phyloP scores from a whole-genome alignment of 2,797 vertebrate species.

The Oreonectes daqikongensis region DNA sequence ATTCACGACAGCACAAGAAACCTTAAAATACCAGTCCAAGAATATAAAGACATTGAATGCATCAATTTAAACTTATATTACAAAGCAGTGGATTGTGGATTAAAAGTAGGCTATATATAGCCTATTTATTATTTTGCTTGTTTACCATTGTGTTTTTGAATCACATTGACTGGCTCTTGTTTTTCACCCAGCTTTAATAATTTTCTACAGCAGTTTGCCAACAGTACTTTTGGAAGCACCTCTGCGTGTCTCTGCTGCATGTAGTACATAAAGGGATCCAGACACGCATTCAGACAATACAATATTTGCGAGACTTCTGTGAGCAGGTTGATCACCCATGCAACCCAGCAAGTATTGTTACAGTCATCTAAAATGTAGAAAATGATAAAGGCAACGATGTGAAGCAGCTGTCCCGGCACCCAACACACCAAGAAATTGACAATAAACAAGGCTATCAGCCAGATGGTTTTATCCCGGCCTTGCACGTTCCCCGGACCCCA shows the following conservation, averaged over 20 bases:
- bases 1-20: not conserved
- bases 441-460: conserved; percentile 56
- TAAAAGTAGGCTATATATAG: not conserved
- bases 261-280: conserved; percentile 59
- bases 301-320: conserved; percentile 53
- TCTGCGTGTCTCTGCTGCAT: conserved; percentile 39
- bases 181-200: conserved; percentile 17
- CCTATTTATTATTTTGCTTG: not conserved
- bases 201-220: conserved; percentile 35
- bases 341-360: conserved; percentile 52
- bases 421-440: conserved; percentile 62
- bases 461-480: conserved; percentile 52
- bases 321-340: conserved; percentile 53
- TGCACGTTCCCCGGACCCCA: conserved; percentile 42
- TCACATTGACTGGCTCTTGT: conserved; percentile 35
- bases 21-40: not conserved
- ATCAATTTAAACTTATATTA: not conserved
- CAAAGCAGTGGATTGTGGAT: not conserved
- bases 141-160: conserved; percentile 24
- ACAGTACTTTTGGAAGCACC: conserved; percentile 8
- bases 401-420: conserved; percentile 61
- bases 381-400: conserved; percentile 56
- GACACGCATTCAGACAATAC: conserved; percentile 53
- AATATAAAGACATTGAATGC: not conserved
- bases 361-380: conserved; percentile 54